Conservation (phyloP, 2,797 vertebrate genomes). For the Urocyon cinereoargenteus region DNA sequence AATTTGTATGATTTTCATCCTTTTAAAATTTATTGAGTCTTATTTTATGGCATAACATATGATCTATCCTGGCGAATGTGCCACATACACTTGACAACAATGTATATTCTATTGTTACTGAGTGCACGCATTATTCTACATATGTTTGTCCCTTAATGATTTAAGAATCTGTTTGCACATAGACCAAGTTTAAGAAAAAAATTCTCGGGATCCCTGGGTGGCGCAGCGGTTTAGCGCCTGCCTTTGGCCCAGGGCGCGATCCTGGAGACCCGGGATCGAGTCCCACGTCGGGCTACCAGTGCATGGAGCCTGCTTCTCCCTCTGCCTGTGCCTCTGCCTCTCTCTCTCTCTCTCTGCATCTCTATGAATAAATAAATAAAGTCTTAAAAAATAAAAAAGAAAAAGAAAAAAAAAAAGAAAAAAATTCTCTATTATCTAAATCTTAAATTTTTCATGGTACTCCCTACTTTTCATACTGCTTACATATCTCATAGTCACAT, state of each 20-base stretch:
- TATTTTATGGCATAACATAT: constrained; percentile 20
- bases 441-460: constrained; percentile 34
- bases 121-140: neutral
- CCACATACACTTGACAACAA: constrained; percentile 40
- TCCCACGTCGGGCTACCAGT: too few species aligned
- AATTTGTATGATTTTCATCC: neutral
- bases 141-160: neutral
- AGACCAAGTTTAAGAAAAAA: neutral
- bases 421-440: neutral
- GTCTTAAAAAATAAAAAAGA: too few species aligned
- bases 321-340: too few species aligned
- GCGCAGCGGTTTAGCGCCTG: too few species aligned
- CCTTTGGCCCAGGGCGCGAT: too few species aligned
- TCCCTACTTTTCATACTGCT: neutral
- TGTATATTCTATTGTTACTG: neutral
- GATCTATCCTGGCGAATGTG: neutral
- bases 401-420: neutral
- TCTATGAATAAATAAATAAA: too few species aligned
- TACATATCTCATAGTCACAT: neutral
- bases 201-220: neutral
- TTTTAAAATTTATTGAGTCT: constrained; percentile 27
- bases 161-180: neutral
- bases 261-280: too few species aligned
- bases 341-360: too few species aligned
- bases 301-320: too few species aligned